phyloP scores from a whole-genome alignment of 1,140 invertebrate genomes.

The Drosophila parvula region DNA sequence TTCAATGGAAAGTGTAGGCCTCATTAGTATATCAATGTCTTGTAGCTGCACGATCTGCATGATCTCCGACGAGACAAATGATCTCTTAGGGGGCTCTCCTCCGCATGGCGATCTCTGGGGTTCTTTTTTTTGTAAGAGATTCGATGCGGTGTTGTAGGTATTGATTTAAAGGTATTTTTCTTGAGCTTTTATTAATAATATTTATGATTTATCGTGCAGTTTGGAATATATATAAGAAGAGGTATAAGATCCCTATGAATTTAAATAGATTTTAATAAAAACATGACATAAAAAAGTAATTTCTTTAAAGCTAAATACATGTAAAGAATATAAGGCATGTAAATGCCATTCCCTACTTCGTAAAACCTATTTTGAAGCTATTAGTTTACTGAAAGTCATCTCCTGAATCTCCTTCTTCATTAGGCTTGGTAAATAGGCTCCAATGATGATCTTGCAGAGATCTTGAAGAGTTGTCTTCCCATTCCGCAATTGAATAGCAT shows the following conservation, averaged over 20 bases:
- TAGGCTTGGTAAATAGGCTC: constrained; percentile 7
- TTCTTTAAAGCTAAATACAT: background rate
- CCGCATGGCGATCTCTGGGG: background rate
- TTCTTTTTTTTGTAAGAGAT: background rate
- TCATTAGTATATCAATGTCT: constrained; percentile 71
- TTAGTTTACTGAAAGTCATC: constrained; percentile 29
- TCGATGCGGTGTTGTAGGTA: background rate
- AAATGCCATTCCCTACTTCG: background rate
- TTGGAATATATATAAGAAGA: background rate
- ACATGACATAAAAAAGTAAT: background rate
- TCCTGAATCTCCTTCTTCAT: constrained; percentile 17
- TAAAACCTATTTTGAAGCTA: background rate
- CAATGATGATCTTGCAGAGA: constrained; percentile 27
- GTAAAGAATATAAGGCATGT: background rate
- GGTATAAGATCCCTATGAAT: background rate
- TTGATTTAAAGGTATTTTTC: background rate
- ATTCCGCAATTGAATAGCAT: constrained; percentile 35
- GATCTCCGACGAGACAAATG: constrained; percentile 22
- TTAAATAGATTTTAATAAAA: background rate
- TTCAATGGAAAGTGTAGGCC: constrained; percentile 65
- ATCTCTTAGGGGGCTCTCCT: constrained; percentile 2
- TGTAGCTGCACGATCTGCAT: constrained; percentile 54
- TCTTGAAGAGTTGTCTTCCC: constrained; percentile 12
- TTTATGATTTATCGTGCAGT: background rate
- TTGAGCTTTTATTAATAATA: background rate